These are phyloP conservation scores for Epizoanthus stellaris DNA, from an alignment of 92 coral and sea anemone species.

Conservation along the genomic window DNA sequence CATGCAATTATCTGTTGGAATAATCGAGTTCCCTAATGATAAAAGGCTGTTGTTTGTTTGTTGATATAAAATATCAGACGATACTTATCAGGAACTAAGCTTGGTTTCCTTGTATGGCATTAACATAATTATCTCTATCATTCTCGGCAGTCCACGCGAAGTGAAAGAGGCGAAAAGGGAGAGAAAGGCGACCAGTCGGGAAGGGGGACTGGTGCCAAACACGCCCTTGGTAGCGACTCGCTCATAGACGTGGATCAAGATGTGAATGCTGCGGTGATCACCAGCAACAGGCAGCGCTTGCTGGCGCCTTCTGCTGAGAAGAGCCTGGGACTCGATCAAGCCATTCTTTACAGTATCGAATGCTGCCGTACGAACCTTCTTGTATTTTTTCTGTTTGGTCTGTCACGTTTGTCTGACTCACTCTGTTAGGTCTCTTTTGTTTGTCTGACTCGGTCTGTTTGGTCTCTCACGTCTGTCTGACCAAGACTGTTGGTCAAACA, in stretches of 20 bases:
- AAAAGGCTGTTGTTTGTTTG: too few relatives aligned
- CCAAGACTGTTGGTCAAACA: too few relatives aligned
- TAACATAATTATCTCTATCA: not conserved
- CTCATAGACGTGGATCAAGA: slow-evolving; percentile 71
- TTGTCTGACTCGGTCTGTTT: not conserved
- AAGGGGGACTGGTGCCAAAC: slow-evolving; percentile 61
- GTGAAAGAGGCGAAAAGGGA: slow-evolving; percentile 62
- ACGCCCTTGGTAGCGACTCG: slow-evolving; percentile 65
- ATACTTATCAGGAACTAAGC: too few relatives aligned
- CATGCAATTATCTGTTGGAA: too few relatives aligned
- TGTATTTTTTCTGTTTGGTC: not conserved
- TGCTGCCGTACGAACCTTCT: slow-evolving; percentile 80
- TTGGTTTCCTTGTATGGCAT: too few relatives aligned
- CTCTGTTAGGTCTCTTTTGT: too few relatives aligned
- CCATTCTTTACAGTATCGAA: slow-evolving; percentile 87
- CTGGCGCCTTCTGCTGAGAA: slow-evolving; percentile 78
- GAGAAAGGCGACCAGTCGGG: slow-evolving; percentile 83
- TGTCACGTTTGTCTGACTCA: too few relatives aligned
- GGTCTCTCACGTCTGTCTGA: too few relatives aligned
- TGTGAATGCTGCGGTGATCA: slow-evolving; percentile 47
- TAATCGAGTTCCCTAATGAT: too few relatives aligned
- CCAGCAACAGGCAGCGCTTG: slow-evolving; percentile 69
- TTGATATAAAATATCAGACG: too few relatives aligned
- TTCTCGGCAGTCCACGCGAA: slow-evolving; percentile 82
- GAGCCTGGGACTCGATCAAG: slow-evolving; percentile 93